Conservation (phyloP, 2,113 vertebrate species). For the Colinus virginianus region DNA sequence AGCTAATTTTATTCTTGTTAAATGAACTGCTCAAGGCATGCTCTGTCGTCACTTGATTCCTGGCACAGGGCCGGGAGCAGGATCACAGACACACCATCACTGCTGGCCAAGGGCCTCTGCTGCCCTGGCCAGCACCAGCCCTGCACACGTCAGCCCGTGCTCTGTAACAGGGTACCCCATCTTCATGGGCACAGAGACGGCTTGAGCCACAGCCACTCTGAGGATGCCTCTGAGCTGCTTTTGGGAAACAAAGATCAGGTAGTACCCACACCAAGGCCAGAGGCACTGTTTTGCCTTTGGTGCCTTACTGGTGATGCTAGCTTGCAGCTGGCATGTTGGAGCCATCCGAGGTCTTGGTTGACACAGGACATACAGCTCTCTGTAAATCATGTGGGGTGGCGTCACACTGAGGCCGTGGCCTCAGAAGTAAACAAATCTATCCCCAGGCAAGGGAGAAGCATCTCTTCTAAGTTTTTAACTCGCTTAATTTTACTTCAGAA, state of each 20-base stretch:
- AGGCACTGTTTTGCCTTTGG: neutral
- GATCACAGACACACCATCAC: no score
- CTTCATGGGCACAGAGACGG: neutral
- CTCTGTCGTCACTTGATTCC: neutral
- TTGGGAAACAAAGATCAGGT: neutral
- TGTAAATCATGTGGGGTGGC: neutral
- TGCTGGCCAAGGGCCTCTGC: neutral
- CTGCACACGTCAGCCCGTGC: neutral
- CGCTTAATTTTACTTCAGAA: neutral
- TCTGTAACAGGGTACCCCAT: neutral
- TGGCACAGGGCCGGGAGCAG: neutral
- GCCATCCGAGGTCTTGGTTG: neutral
- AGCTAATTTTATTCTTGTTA: neutral
- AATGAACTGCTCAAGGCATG: no score
- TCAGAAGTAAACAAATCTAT: neutral
- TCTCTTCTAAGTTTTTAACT: neutral
- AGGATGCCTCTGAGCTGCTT: neutral
- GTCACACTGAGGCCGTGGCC: neutral
- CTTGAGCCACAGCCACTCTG: accelerated
- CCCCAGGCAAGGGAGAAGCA: neutral
- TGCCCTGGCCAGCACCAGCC: neutral
- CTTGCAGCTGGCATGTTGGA: accelerated
- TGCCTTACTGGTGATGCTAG: neutral
- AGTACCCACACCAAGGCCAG: neutral
- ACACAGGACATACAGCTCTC: neutral